phyloP scores from a whole-genome alignment of 2,113 vertebrate genomes.

The Symphodus melops region DNA sequence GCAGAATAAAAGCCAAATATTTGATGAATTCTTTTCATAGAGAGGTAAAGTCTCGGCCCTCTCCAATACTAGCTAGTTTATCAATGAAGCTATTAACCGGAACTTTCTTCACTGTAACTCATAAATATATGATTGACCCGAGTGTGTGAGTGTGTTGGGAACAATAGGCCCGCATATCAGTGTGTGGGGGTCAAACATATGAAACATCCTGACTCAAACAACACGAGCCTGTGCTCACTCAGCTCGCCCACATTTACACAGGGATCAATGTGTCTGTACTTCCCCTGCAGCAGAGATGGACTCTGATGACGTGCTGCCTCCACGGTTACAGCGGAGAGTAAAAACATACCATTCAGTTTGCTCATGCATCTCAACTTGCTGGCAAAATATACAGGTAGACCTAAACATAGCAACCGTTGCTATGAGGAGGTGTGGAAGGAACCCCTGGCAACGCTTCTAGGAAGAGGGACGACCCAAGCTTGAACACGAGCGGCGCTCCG shows the following conservation, averaged over 20 bases:
- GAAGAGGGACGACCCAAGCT: slow-evolving; percentile 38
- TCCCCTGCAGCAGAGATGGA: slow-evolving; percentile 13
- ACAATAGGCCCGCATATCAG: slow-evolving; percentile 20
- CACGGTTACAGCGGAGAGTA: slow-evolving; percentile 1
- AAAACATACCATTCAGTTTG: slow-evolving; percentile 45
- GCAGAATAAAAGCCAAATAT: slow-evolving; percentile 24
- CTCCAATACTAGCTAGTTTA: slow-evolving; percentile 22
- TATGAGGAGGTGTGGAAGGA: slow-evolving; percentile 64
- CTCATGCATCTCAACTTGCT: slow-evolving; percentile 42
- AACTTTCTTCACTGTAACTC: slow-evolving; percentile 29
- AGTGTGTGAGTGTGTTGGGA: slow-evolving; percentile 14
- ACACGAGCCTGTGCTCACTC: neutral
- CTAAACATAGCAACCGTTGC: slow-evolving; percentile 81
- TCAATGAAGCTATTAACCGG: slow-evolving; percentile 16
- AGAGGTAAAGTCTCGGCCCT: neutral
- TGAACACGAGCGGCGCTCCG: slow-evolving; percentile 46
- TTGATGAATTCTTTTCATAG: slow-evolving; percentile 12
- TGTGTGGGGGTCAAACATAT: slow-evolving; percentile 29
- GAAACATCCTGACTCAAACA: slow-evolving; percentile 16
- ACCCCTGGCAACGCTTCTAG: slow-evolving; percentile 28
- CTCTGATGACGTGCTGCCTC: neutral
- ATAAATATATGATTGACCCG: slow-evolving; percentile 26
- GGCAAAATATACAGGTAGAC: slow-evolving; percentile 58
- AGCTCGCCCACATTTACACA: slow-evolving; percentile 42
- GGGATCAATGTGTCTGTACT: slow-evolving; percentile 38